These are phyloP conservation scores for Falco novaeseelandiae DNA, from an alignment of 2,797 vertebrate genomes.

Conservation along the genomic window DNA sequence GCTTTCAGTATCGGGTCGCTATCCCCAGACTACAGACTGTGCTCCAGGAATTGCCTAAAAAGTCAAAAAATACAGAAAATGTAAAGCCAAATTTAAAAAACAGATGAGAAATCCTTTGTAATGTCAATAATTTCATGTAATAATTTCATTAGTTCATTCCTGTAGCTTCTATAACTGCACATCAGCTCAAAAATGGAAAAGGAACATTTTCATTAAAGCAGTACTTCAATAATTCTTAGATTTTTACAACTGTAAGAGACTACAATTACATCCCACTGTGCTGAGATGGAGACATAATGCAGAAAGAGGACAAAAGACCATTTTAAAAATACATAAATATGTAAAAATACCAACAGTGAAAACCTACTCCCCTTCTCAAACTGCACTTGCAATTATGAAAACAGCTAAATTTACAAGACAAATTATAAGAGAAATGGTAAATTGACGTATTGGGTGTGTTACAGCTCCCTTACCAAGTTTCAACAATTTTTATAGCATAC, in stretches of 20 bases:
- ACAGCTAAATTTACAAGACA: not conserved
- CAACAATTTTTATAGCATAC: not conserved
- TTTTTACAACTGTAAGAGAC: not conserved
- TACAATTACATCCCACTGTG: not conserved
- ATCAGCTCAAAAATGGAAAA: not conserved
- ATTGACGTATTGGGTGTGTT: not conserved
- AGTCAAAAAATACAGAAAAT: not conserved
- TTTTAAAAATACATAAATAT: not conserved
- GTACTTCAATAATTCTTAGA: not conserved
- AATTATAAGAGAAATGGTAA: not conserved
- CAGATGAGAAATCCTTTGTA: not conserved
- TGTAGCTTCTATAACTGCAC: not conserved
- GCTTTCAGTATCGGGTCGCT: not conserved
- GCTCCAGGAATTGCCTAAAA: not conserved
- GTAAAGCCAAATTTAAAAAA: not conserved
- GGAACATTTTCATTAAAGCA: not conserved
- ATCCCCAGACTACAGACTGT: not conserved
- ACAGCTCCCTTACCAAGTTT: not conserved
- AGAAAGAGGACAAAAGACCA: not conserved
- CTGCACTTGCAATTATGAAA: not conserved
- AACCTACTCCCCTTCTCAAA: not conserved
- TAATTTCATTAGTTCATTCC: not conserved
- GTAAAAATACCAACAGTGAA: not conserved
- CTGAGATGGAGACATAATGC: not conserved
- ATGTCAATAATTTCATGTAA: not conserved